These are phyloP conservation scores for Holothuria scabra DNA, from an alignment of 53 echinoderm and acorn worm genomes.

Conservation along the genomic window DNA sequence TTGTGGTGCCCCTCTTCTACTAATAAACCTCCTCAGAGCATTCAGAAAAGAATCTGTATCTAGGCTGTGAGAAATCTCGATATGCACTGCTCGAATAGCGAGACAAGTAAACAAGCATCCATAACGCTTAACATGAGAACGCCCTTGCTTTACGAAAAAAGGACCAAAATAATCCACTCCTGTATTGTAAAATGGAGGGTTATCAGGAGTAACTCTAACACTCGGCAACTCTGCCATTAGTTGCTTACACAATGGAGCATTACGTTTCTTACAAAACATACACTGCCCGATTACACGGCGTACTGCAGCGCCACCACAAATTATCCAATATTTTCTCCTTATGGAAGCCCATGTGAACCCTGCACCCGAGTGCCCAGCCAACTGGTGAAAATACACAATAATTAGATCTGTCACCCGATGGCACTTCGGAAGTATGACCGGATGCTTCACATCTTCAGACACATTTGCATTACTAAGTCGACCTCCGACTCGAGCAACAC, in stretches of 20 bases:
- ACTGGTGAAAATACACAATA: too few relatives aligned
- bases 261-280: too few relatives aligned
- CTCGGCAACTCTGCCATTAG: constrained; percentile 4
- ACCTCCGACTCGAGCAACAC: too few relatives aligned
- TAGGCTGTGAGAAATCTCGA: background rate
- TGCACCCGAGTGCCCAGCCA: too few relatives aligned
- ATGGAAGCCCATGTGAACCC: too few relatives aligned
- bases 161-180: constrained; percentile 6
- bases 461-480: too few relatives aligned
- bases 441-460: too few relatives aligned
- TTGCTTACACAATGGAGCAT: background rate
- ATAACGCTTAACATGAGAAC: background rate
- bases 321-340: too few relatives aligned
- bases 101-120: constrained; percentile 1
- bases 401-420: too few relatives aligned
- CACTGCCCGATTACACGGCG: too few relatives aligned
- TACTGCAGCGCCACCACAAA: too few relatives aligned
- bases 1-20: background rate
- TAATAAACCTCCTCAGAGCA: background rate
- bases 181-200: background rate
- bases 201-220: background rate
- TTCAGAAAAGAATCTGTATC: background rate
- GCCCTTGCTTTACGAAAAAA: background rate
- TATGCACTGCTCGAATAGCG: background rate
- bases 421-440: too few relatives aligned